Evolutionary conservation across 37 sponge, comb jelly and placozoan species (phyloP), one percentile per base, ranked within the genome.

Genomic region (Hormiphora californensis): DNA sequence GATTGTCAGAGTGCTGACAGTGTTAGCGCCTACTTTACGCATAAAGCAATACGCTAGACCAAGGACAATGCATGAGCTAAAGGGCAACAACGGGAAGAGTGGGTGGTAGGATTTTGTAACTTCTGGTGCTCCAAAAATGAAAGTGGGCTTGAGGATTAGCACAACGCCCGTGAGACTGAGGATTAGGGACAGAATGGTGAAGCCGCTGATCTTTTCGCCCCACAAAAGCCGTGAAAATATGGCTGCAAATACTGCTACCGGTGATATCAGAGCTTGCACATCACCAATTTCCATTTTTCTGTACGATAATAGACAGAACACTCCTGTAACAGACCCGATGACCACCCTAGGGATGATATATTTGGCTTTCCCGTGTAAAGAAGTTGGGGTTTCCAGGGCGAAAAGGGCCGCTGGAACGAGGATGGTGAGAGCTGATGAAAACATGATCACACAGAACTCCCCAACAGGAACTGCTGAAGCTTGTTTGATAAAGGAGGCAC

Each of bases 41-140:
- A 73, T 73, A 46, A 43, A 73, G 23, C 81, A 43, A 40, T 21
- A 73, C 46, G 81, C 41, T 43, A 73, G 25, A 22, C 81, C 81
- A 28, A 27, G 4, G 23, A 40, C 38, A 40, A 73, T 40, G 25
- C 36, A n/a, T 43, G 44, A 33, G 23, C 21, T 0, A 7, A 73
- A 22, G n/a, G 81, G 81, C 9, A 73, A 5, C 1, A 73, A 33
- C 27, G 41, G 41, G 28, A 32, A 36, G 81, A 73, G 43, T 1
- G 81, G 27, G 25, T 73, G 40, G n/a, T n/a, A n/a, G n/a, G 22
- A 3, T 11, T 36, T 46, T 5, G 23, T 19, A 1, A 23, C 81
- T 3, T 1, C 7, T 12, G 32, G n/a, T 1, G 7, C 38, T 41
- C 81, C 81, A 40, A 73, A 73, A n/a, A 73, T 36, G 44, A 73